Conservation (phyloP, 2,888 invertebrate species). For the Euphydryas editha region DNA sequence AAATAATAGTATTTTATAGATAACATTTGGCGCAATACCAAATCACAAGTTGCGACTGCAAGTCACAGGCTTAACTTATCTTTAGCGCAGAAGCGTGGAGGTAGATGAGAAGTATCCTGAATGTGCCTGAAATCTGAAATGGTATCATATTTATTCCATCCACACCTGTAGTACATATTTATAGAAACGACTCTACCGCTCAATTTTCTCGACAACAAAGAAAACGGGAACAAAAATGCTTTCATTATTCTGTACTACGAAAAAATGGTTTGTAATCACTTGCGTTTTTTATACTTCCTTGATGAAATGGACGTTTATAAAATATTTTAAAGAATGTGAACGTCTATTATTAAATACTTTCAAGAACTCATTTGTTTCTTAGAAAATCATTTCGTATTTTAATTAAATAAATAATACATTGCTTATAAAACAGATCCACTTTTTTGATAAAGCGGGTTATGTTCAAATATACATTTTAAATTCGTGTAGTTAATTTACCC, state of each 20-base stretch:
- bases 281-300: neutral
- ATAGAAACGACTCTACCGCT: neutral
- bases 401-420: too few species aligned
- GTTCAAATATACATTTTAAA: too few species aligned
- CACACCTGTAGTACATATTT: conserved; percentile 8
- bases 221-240: conserved; percentile 1
- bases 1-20: conserved; percentile 12
- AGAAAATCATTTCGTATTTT: neutral
- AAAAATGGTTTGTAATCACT: conserved; percentile 1
- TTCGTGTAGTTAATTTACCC: too few species aligned
- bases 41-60: conserved; percentile 8
- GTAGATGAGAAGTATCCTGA: conserved; percentile 5
- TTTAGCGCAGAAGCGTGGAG: conserved; percentile 8
- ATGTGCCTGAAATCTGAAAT: conserved; percentile 9
- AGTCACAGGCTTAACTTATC: conserved; percentile 13
- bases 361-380: neutral
- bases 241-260: neutral
- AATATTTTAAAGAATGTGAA: too few species aligned
- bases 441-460: too few species aligned
- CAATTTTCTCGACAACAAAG: conserved; percentile 1
- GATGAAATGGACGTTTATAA: neutral
- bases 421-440: too few species aligned
- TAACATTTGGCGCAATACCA: conserved; percentile 9
- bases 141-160: conserved; percentile 1
- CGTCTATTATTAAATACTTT: too few species aligned